phyloP scores from a whole-genome alignment of 2,888 invertebrate genomes.

The Hirtodrosophila trivittata region DNA sequence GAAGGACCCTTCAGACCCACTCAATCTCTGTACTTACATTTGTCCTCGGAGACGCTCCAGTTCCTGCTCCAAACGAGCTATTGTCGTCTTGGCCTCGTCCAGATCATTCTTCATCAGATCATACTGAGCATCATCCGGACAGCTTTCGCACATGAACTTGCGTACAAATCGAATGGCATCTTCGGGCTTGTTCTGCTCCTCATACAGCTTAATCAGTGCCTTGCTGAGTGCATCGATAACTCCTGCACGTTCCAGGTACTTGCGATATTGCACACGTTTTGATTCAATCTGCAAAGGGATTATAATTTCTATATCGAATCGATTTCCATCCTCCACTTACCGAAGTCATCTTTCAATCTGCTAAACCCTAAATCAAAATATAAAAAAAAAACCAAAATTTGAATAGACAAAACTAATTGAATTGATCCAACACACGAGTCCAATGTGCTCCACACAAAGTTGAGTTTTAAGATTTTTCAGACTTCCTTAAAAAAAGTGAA shows the following conservation, averaged over 20 bases:
- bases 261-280: conserved; percentile 83
- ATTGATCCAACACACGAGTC: conserved; percentile 18
- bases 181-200: conserved; percentile 83
- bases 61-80: conserved; percentile 80
- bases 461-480: conserved; percentile 34
- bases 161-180: conserved; percentile 83
- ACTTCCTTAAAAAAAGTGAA: conserved; percentile 47
- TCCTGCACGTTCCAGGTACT: conserved; percentile 83
- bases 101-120: conserved; percentile 81
- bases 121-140: conserved; percentile 82
- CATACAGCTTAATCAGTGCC: conserved; percentile 83
- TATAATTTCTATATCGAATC: background rate
- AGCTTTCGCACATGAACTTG: conserved; percentile 82
- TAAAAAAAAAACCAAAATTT: conserved; percentile 35
- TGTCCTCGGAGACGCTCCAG: conserved; percentile 80
- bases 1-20: no score
- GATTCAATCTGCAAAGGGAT: conserved; percentile 81
- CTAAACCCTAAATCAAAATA: conserved; percentile 42
- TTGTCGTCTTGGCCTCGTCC: conserved; percentile 78
- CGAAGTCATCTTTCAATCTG: conserved; percentile 76
- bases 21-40: no score
- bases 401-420: conserved; percentile 9
- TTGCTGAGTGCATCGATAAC: conserved; percentile 83
- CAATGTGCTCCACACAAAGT: conserved; percentile 16
- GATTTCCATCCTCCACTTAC: conserved; percentile 55